Percentiles rank a stretch among this genome's conserved stretches.
These are phyloP conservation scores for Pseudomugil tenellus DNA, from an alignment of 2,797 vertebrate species.

Conservation along the genomic window DNA sequence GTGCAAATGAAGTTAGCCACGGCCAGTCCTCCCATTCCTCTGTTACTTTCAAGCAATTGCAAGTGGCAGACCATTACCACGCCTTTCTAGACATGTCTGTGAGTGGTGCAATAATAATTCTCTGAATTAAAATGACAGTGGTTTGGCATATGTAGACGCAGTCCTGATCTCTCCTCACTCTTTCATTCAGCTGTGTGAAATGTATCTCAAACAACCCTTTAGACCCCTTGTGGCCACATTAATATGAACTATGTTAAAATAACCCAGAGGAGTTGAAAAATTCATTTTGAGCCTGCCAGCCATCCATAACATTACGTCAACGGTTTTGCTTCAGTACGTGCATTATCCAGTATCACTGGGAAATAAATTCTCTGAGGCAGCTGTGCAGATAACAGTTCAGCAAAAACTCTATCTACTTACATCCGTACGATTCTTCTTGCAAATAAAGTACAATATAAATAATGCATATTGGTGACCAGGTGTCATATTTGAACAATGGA, in stretches of 20 bases:
- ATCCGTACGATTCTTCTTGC: conserved; percentile 25
- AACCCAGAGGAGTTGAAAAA: conserved; percentile 57
- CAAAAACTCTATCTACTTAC: conserved; percentile 35
- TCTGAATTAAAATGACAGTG: conserved; percentile 58
- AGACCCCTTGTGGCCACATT: conserved; percentile 57
- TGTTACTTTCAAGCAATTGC: conserved; percentile 68
- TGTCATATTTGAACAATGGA: conserved; percentile 37
- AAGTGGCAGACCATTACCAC: conserved; percentile 77
- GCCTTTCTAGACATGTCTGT: conserved; percentile 63
- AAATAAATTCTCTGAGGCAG: conserved; percentile 52
- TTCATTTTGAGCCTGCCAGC: conserved; percentile 45
- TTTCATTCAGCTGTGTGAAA: conserved; percentile 47
- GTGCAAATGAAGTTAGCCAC: conserved; percentile 74
- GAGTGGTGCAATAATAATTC: conserved; percentile 62
- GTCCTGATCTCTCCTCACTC: conserved; percentile 37
- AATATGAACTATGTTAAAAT: conserved; percentile 62
- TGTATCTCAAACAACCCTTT: conserved; percentile 43
- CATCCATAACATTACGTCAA: conserved; percentile 60
- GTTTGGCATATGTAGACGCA: conserved; percentile 60
- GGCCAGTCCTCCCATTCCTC: conserved; percentile 56
- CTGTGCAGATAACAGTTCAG: conserved; percentile 51
- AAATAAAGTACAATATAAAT: conserved; percentile 50
- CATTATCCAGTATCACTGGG: conserved; percentile 54
- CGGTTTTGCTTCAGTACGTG: conserved; percentile 46
- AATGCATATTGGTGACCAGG: conserved; percentile 44